Evolutionary conservation across 2,113 vertebrate species (phyloP).

Genomic region (Apodemus speciosus): DNA sequence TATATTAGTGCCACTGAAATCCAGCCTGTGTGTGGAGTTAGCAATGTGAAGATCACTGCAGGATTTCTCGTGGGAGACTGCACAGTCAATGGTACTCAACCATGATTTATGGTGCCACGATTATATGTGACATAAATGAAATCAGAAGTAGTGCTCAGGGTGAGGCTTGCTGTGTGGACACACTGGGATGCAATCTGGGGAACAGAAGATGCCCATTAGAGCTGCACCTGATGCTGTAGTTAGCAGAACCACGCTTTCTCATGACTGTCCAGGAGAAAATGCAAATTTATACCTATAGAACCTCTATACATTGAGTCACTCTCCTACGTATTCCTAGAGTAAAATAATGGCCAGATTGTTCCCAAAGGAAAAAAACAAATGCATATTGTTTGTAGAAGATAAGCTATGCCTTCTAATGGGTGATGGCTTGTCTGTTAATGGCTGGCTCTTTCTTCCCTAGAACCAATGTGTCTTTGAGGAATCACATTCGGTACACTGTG

Average conservation of each 20-base stretch:
- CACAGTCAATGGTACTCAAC: background rate
- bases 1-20: background rate
- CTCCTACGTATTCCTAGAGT: background rate
- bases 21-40: background rate
- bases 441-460: slow-evolving; percentile 40
- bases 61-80: background rate
- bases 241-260: background rate
- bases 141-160: background rate
- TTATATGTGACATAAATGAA: background rate
- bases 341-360: background rate
- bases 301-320: background rate
- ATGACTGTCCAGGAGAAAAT: background rate
- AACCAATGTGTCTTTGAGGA: background rate
- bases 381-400: background rate
- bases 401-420: background rate
- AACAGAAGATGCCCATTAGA: background rate
- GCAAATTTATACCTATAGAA: background rate
- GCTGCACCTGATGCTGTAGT: background rate
- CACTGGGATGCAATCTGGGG: background rate
- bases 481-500: slow-evolving; percentile 67
- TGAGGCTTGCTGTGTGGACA: background rate
- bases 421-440: background rate
- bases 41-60: rapidly evolving
- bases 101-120: no score
- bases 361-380: background rate